Base-by-base conservation (phyloP, 2,113 vertebrate genomes). In the Notiomystis cincta region DNA sequence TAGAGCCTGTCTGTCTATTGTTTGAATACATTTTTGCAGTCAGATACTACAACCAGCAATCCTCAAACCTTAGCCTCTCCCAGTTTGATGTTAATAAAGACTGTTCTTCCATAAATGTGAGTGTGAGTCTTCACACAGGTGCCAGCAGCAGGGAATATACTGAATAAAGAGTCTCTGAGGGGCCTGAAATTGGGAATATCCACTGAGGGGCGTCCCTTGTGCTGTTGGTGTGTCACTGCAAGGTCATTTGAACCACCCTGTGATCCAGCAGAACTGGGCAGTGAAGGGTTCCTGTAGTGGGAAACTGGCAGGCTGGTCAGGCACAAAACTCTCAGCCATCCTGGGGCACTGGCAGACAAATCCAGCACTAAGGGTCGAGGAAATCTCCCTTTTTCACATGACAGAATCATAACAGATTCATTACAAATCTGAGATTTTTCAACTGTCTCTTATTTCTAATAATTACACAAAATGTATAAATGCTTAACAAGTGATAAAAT, bases 301-400 rank as follows among this genome's bases (percentile, higher is more conserved):
- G 38, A 44, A 21, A 28, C 5, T 4, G 42, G 4, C 64, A 40
- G 7, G 14, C 25, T 51, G 66, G 10, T 40, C 56, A 71, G 33
- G 47, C 21, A 53, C 38, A 53, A 33, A 62, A 9, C 9, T 27
- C 38, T 23, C 1, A 0, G 22, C 18, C 22, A 33, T 17, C 28
- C 50, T 38, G 42, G 23, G 23, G 42, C 64, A 28, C 64, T 18
- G 33, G 30, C 48, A 56, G 40, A 38, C n/a, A 54, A 64, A 73
- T 8, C 40, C 47, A 64, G 38, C 23, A 6, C 69, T 9, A 15
- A 47, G 9, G 23, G 48, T 15, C 18, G 28, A 64, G n/a, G 40
- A 64, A 38, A 73, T 38, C n/a, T 33, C 28, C n/a, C 19, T 18
- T 73, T 33, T 73, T n/a, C 69, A 47, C 19, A 15, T 1, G n/a